Percentiles rank a stretch among this genome's conserved stretches.
Evolutionary conservation across 2,888 invertebrate genomes (phyloP).

Genomic region (Perdita meconis): DNA sequence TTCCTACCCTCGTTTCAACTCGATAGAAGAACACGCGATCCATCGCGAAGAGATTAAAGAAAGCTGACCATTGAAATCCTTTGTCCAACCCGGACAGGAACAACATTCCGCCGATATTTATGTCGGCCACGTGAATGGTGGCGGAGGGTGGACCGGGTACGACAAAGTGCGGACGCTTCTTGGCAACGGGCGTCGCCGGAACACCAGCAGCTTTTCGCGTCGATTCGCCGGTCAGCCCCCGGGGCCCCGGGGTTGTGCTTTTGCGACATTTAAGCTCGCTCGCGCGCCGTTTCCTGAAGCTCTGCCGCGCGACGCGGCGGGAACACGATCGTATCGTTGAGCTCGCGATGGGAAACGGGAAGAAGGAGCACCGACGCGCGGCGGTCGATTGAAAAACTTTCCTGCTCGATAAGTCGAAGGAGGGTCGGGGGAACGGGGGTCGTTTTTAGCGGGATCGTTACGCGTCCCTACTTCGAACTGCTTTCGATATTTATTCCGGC

Average conservation of each 20-base stretch:
- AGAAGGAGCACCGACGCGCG: conserved; percentile 8
- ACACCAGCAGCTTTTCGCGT: conserved; percentile 3
- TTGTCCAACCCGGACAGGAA: conserved; percentile 10
- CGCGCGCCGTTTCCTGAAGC: conserved; percentile 8
- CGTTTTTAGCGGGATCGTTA: conserved; percentile 25
- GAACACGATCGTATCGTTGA: conserved; percentile 43
- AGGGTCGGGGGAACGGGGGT: not conserved
- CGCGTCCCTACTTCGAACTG: conserved; percentile 16
- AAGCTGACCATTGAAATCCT: not conserved
- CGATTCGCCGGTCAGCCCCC: not conserved
- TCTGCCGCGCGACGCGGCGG: conserved; percentile 3
- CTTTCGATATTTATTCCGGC: conserved; percentile 36
- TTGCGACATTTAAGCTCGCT: conserved; percentile 28
- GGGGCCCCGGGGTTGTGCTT: too few species aligned
- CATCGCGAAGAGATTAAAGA: not conserved
- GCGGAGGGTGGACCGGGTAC: not conserved
- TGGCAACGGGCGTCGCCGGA: conserved; percentile 33
- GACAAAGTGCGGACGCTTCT: conserved; percentile 27
- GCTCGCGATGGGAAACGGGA: conserved; percentile 30
- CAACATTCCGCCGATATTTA: conserved; percentile 48
- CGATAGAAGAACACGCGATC: too few species aligned
- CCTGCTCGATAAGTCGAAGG: conserved; percentile 45
- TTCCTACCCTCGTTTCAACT: too few species aligned
- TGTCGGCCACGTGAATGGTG: not conserved
- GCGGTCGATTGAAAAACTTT: conserved; percentile 60